Evolutionary conservation across 2,113 vertebrate genomes (phyloP), one percentile per base, ranked within the genome.

Genomic region (Tretioscincus oriximinensis): DNA sequence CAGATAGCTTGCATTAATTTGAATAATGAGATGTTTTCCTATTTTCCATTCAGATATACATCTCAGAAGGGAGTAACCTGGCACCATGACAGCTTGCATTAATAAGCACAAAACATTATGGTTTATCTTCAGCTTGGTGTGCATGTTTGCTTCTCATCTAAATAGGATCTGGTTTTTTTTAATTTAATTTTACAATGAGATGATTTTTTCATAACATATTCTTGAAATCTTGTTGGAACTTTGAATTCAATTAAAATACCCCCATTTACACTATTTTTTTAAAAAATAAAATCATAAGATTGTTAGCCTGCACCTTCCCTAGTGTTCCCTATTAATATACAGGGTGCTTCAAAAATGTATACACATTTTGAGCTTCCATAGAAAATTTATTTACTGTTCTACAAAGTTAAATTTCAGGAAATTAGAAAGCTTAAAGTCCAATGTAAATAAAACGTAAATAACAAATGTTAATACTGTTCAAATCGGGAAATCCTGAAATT

Each of bases 1-100:
- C 70, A 86, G 61, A 85, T 87, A 90, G 54, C 2, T 7, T 81
- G 7, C 6, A 84, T 69, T 65, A 71, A 86, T 83, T 88, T 85
- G 6, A 90, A 83, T 82, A 89, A 77, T 51, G 61, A 81, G 21
- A 72, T 29, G 41, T 16, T 81, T 1, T 49, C 64, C 83, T 78
- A 67, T 10, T 68, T 64, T 84, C 68, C 84, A 45, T 87, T 41
- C 5, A 80, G 12, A 47, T 5, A 22, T 87, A 14, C 18, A 54
- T 78, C 64, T 67, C 22, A 29, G 3, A 16, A 22, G 70, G 16
- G 60, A 69, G 67, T 18, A 61, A 76, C 66, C n/a, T 14, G 65
- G 2, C 84, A 73, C 82, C 14, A 68, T 49, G 47, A 51, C 71
- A 82, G 45, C 51, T 29, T 86, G 9, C 35, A 24, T 75, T 86